Evolutionary conservation across 2,797 vertebrate genomes (phyloP).

Genomic region (Acanthis flammea): DNA sequence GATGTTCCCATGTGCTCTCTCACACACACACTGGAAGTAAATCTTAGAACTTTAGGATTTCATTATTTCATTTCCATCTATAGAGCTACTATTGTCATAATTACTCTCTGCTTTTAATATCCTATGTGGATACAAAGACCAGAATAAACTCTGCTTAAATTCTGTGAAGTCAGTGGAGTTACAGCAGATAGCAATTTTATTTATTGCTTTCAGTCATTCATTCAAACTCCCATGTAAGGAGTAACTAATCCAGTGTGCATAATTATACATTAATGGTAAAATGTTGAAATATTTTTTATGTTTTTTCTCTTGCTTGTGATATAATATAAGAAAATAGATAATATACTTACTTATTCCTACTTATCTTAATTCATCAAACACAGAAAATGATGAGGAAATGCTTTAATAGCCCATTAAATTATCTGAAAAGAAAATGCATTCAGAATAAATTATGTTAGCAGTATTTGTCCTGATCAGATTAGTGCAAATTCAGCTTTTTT

Average conservation of each 20-base stretch:
- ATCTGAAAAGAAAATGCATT: not conserved
- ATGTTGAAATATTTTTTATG: not conserved
- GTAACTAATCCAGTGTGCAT: not conserved
- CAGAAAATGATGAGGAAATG: not conserved
- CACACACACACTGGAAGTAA: not conserved
- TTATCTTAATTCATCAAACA: not conserved
- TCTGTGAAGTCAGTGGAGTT: not conserved
- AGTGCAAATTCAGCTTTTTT: not conserved
- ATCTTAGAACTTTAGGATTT: not conserved
- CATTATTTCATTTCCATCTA: not conserved
- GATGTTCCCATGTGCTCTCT: not conserved
- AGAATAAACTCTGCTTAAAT: not conserved
- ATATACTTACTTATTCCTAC: not conserved
- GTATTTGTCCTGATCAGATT: not conserved
- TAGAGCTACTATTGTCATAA: not conserved
- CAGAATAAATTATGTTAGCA: not conserved
- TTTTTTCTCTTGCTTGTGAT: not conserved
- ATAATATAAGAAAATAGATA: not conserved
- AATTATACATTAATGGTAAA: not conserved
- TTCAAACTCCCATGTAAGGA: not conserved
- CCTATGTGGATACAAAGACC: not conserved
- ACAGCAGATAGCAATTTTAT: not conserved
- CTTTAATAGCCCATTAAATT: not conserved
- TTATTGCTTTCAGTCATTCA: not conserved
- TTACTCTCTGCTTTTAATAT: not conserved